Evolutionary conservation across 2,797 vertebrate genomes (phyloP).

Genomic region (Capromys pilorides): DNA sequence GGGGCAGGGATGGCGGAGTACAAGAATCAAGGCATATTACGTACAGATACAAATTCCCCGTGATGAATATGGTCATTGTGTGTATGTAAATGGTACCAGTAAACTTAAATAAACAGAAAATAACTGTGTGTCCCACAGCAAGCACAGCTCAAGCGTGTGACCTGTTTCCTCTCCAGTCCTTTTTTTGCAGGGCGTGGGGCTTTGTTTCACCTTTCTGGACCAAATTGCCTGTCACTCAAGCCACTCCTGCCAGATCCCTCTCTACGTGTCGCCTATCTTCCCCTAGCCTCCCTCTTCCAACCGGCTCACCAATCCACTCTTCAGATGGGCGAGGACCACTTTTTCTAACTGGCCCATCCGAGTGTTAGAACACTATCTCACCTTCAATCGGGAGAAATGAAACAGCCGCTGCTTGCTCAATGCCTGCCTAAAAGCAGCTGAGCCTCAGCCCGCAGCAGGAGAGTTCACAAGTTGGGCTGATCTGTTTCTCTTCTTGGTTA

Average conservation of each 20-base stretch:
- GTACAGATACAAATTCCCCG: background rate
- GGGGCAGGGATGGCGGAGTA: background rate
- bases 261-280: background rate
- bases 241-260: background rate
- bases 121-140: background rate
- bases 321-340: background rate
- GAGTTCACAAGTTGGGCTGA: background rate
- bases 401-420: background rate
- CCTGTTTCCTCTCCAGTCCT: background rate
- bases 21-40: background rate
- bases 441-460: background rate
- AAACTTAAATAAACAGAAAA: background rate
- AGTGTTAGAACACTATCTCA: background rate
- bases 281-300: background rate
- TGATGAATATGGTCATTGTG: background rate
- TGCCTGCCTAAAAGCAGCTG: background rate
- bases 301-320: background rate
- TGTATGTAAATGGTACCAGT: background rate
- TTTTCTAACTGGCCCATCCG: background rate
- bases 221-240: background rate
- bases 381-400: background rate
- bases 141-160: background rate
- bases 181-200: background rate
- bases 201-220: background rate
- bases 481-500: background rate